Percentiles rank a stretch among this genome's conserved stretches.
phyloP scores from a whole-genome alignment of 2,888 invertebrate species.

The Corythucha ciliata region DNA sequence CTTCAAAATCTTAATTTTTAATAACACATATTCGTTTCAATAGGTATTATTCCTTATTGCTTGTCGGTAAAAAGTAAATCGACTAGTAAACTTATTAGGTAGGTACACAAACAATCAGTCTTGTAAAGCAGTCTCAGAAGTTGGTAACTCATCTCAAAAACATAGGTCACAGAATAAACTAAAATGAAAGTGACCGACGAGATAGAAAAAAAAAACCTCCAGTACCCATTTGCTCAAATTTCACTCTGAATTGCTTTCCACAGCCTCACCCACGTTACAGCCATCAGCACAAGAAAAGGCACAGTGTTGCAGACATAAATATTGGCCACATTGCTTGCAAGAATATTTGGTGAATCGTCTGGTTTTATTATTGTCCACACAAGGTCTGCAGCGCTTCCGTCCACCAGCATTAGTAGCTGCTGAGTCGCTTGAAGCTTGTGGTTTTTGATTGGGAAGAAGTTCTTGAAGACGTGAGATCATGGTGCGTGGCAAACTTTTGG shows the following conservation, averaged over 20 bases:
- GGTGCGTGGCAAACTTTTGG: conserved; percentile 21
- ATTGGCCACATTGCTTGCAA: conserved; percentile 18
- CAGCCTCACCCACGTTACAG: conserved; percentile 18
- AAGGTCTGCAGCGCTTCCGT: conserved; percentile 16
- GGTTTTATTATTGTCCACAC: conserved; percentile 8
- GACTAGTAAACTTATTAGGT: not conserved
- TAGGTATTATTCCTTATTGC: not conserved
- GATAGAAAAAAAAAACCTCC: conserved; percentile 4
- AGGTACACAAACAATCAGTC: conserved; percentile 3
- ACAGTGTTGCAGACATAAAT: conserved; percentile 23
- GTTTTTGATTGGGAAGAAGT: conserved; percentile 19
- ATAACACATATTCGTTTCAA: conserved; percentile 3
- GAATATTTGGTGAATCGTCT: conserved; percentile 17
- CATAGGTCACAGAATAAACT: conserved; percentile 1
- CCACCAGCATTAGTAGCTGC: conserved; percentile 17
- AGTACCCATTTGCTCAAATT: conserved; percentile 16
- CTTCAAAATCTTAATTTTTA: conserved; percentile 12
- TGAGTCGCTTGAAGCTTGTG: conserved; percentile 15
- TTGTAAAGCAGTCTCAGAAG: conserved; percentile 2
- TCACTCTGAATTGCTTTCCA: conserved; percentile 18
- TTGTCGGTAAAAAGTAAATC: not conserved
- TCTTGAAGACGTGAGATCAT: conserved; percentile 19
- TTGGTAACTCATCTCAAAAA: conserved; percentile 7
- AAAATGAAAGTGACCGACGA: conserved; percentile 15
- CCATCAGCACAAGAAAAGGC: conserved; percentile 22